Base-by-base conservation (phyloP, 1,140 invertebrate genomes). In the Drosophila takahashii region DNA sequence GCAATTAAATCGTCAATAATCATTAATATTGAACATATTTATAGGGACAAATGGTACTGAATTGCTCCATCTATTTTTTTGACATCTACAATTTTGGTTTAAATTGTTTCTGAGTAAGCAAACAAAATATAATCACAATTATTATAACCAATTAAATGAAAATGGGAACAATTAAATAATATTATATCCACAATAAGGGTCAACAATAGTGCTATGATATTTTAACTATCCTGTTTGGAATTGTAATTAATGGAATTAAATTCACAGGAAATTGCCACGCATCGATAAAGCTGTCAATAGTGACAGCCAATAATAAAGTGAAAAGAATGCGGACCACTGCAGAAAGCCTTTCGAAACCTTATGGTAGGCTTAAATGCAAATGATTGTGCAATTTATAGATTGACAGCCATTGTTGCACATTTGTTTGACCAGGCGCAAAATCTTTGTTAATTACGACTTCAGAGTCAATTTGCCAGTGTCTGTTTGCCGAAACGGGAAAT, bases 381-480 rank as follows among this genome's bases (percentile, higher is more conserved):
- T 76, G 50, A 76, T 42, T 59, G n/a, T 51, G 66, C 64, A 57
- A 39, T 57, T 57, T 41, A 34, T 11, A 8, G 8, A 18, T 29
- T 16, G 42, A 27, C 36, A 26, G 36, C 15, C 50, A 45, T 59
- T 70, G 58, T 58, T 61, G 71, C 79, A 75, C 51, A 61, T 57
- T 77, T 79, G 80, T 66, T 79, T 56, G 57, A 64, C 44, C 59
- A 59, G 29, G 27, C 53, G 39, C 13, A 18, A 71, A 64, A 72
- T 69, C 53, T 44, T 45, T 52, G 58, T 79, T 84, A 84, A 84
- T 84, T 84, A 85, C 62, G 60, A 70, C 59, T 74, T 60, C 77
- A 65, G 53, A 69, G 51, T 80, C 59, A 57, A 74, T 85, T 79
- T 69, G 37, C 66, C 67, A 58, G 52, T 50, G 42, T 54, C 1